These are phyloP conservation scores for Nomia melanderi DNA, from an alignment of 1,140 invertebrate species.

Conservation along the genomic window DNA sequence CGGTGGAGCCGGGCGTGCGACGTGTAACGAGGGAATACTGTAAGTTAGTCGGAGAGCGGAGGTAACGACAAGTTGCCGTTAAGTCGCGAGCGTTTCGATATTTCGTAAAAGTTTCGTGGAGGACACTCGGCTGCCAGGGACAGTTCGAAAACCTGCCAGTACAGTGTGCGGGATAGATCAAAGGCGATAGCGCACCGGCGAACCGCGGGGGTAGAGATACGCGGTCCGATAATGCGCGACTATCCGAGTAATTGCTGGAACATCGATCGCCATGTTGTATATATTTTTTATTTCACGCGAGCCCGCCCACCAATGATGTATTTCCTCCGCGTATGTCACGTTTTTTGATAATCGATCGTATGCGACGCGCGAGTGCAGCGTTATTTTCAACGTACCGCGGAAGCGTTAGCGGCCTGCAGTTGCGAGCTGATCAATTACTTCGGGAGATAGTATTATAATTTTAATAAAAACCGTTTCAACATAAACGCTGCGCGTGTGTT, in stretches of 20 bases:
- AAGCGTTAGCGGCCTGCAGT: background rate
- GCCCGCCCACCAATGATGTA: background rate
- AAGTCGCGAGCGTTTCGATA: background rate
- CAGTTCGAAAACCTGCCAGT: background rate
- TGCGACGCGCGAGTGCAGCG: background rate
- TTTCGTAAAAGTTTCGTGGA: background rate
- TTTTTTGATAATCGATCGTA: constrained; percentile 2
- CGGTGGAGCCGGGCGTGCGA: no score
- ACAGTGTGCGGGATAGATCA: background rate
- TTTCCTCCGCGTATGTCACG: background rate
- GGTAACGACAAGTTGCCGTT: background rate
- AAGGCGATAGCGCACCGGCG: background rate
- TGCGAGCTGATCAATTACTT: background rate
- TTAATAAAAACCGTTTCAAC: constrained; percentile 21
- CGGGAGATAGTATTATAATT: constrained; percentile 24
- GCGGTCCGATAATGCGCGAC: constrained; percentile 1
- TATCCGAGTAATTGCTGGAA: constrained; percentile 19
- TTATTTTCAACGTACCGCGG: background rate
- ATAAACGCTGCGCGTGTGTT: background rate
- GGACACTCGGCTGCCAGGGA: background rate
- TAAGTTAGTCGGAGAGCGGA: background rate
- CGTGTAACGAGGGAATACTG: background rate
- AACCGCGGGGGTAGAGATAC: background rate
- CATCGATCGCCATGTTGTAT: constrained; percentile 3
- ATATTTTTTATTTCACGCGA: constrained; percentile 10